Evolutionary conservation across 2,888 invertebrate genomes (phyloP), one percentile per base, ranked within the genome.

Genomic region (Kuschelorhynchus macadamiae): DNA sequence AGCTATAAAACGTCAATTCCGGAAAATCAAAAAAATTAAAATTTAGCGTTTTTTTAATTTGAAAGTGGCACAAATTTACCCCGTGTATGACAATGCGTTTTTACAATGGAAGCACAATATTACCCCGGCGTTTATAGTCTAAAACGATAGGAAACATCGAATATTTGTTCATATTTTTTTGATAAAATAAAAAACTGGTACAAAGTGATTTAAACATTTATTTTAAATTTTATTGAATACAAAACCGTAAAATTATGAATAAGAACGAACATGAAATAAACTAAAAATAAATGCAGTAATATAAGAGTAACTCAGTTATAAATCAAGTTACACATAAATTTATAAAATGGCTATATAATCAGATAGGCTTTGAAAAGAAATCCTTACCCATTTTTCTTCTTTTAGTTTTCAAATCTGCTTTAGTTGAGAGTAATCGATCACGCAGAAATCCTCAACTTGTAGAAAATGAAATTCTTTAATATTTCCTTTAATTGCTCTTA

Each of bases 391-490:
- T 42, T 42, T 42, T 42, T 42, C 17, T 42, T 42, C 2, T 16
- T 42, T 42, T 7, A 42, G 2, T 14, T 42, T 42, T 9, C 8
- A 42, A 42, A 16, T 42, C 17, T 42, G 14, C 17, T 42, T 42
- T 42, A 42, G 17, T 42, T 42, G 14, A 42, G 16, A 16, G 42
- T 42, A 17, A 36, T 42, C 42, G 42, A 42, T 17, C 3, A 36
- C 42, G 16, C 42, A 42, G 16, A 42, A 42, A 42, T 42, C 42
- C 36, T 36, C 36, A 36, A 42, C 42, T 17, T 42, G 14, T 14
- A 16, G 42, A 42, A 42, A 42, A 42, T 42, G 17, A 42, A 42
- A 36, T 36, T n/a, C 36, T 36, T 36, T 3, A n/a, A n/a, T 36
- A 36, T 36, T 36, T 36, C 5, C 2, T 36, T 42, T 42, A 42